These are phyloP conservation scores for Ganaspis brasiliensis DNA, from an alignment of 2,888 invertebrate species.

Conservation along the genomic window DNA sequence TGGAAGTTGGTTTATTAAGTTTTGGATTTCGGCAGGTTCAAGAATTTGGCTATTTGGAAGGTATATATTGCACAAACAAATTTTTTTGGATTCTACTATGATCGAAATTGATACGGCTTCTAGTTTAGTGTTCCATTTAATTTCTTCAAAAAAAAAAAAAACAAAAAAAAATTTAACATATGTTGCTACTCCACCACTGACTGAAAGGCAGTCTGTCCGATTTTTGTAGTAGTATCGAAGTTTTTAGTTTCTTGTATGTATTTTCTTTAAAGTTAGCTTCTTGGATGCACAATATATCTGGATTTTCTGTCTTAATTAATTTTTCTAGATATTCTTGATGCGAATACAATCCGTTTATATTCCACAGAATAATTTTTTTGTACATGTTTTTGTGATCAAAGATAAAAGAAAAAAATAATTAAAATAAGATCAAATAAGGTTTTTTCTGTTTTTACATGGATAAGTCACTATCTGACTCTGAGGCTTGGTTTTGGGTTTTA, in stretches of 20 bases:
- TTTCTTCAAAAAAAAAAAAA: conserved; percentile 20
- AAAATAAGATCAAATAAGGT: no score
- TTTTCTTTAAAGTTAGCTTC: conserved; percentile 47
- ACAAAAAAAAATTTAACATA: conserved; percentile 16
- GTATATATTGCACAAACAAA: no score
- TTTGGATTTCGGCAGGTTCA: no score
- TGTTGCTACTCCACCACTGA: conserved; percentile 44
- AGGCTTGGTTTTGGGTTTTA: no score
- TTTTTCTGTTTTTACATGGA: no score
- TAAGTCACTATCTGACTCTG: no score
- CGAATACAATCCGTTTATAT: conserved; percentile 41
- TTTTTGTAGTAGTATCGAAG: conserved; percentile 33
- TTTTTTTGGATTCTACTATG: background rate
- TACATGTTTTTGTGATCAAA: no score
- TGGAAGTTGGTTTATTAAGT: conserved; percentile 52
- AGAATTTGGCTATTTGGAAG: no score
- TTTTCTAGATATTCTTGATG: conserved; percentile 25
- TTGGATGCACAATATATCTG: conserved; percentile 31
- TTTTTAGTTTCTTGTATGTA: background rate
- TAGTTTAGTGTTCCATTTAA: conserved; percentile 26
- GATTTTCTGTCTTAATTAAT: conserved; percentile 5
- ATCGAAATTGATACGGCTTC: conserved; percentile 48
- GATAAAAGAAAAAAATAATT: no score
- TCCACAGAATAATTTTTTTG: conserved; percentile 46
- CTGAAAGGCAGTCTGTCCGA: conserved; percentile 9